Base-by-base conservation (phyloP, 1,140 invertebrate species). In the Manduca sexta region DNA sequence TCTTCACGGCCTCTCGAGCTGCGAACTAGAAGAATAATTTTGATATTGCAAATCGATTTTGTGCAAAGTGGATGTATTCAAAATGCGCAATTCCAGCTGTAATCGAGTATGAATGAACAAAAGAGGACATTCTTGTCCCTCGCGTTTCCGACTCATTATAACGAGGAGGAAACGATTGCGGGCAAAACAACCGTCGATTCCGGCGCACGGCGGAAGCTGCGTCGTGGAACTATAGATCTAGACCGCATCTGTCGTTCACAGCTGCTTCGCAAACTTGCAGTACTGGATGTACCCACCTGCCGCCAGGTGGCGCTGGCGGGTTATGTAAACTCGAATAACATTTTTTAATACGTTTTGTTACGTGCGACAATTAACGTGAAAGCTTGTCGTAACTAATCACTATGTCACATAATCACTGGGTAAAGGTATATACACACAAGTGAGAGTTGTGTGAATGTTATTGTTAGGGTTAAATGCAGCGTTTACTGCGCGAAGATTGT, bases 171-270 rank as follows among this genome's bases (percentile, higher is more conserved):
- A 84, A 57, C 74, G 71, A 70, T 66, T 77, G 76, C 73, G 66
- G 56, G 58, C 69, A 66, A 72, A 78, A 82, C 75, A 82, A 82
- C 76, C 62, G 69, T 55, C 45, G 56, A 79, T 80, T 80, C 77
- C 76, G 78, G 75, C 47, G 60, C 56, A 49, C 66, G 67, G 62
- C 79, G 79, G 79, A 83, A 81, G 68, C 79, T 64, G 79, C 52
- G 65, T 60, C 59, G 65, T 64, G 69, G 69, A 64, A 69, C 72
- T 81, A 67, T 72, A 77, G 68, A 81, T 76, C 75, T 76, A 78
- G 74, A 81, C 68, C 69, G 66, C 81, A 84, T 81, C 78, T 84
- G 81, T 75, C 77, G 57, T 56, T 74, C 74, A 74, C 77, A 81
- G 77, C 78, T 82, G 78, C 74, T 73, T 69, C 51, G 56, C 60